Evolutionary conservation across 2,113 vertebrate species (phyloP).

Genomic region (Sturnira hondurensis): DNA sequence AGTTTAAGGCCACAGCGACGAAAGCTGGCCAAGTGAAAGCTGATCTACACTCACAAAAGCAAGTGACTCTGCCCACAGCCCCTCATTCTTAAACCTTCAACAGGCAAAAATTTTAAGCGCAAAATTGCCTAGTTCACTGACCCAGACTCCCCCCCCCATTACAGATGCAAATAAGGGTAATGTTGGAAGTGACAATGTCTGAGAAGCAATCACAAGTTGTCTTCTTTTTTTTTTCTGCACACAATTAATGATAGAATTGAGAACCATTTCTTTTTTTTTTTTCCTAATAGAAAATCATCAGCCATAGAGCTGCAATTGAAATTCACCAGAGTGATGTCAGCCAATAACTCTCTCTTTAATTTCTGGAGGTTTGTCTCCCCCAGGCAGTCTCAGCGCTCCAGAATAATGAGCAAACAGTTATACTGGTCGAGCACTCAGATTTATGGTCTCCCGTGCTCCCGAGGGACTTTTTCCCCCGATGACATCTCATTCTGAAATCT

Average conservation of each 20-base stretch:
- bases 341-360: background rate
- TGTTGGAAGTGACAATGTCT: background rate
- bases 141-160: background rate
- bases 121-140: background rate
- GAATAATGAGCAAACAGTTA: background rate
- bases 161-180: slow-evolving; percentile 27
- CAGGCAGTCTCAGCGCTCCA: background rate
- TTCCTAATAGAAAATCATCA: slow-evolving; percentile 23
- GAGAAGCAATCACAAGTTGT: background rate
- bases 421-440: background rate
- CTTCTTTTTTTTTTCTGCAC: background rate
- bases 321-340: background rate
- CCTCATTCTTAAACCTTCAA: background rate
- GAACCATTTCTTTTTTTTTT: background rate
- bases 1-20: background rate
- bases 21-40: background rate
- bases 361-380: background rate
- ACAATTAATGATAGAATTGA: slow-evolving; percentile 33
- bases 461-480: background rate
- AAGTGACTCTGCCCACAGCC: background rate
- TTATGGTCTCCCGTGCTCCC: background rate
- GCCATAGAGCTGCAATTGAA: background rate
- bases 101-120: background rate
- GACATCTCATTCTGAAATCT: slow-evolving; percentile 51
- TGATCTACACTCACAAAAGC: background rate